A percentile compares a stretch with the other conserved stretches of the same genome.
Evolutionary conservation across 2,797 vertebrate genomes (phyloP).

Genomic region (Macroramphosus scolopax): DNA sequence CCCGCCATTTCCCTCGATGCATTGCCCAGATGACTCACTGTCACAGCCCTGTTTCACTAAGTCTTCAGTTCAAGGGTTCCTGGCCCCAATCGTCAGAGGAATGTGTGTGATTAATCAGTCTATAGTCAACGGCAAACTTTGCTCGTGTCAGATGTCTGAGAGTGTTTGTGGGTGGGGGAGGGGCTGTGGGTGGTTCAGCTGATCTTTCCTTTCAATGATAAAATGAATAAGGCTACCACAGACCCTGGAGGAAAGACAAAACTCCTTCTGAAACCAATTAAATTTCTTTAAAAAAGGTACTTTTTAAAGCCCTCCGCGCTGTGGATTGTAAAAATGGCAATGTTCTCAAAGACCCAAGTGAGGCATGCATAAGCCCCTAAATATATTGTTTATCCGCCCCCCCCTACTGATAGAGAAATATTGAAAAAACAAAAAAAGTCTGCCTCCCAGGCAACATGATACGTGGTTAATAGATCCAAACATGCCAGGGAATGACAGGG

Average conservation of each 20-base stretch:
- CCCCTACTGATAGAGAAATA: constrained; percentile 26
- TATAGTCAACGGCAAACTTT: constrained; percentile 38
- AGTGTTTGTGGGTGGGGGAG: constrained; percentile 12
- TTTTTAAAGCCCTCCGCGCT: constrained; percentile 15
- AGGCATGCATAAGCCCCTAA: not conserved
- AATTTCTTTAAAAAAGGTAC: constrained; percentile 22
- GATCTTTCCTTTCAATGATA: constrained; percentile 32
- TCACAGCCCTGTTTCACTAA: constrained; percentile 27
- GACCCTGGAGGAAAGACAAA: constrained; percentile 23
- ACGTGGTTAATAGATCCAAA: constrained; percentile 51
- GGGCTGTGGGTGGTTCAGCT: constrained; percentile 22
- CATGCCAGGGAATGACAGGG: constrained; percentile 60
- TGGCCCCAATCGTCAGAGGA: constrained; percentile 48
- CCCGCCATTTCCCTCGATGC: constrained; percentile 36
- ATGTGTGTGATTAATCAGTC: constrained; percentile 53
- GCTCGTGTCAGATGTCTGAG: constrained; percentile 28
- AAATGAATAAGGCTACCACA: constrained; percentile 24
- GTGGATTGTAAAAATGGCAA: constrained; percentile 19
- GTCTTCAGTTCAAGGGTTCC: constrained; percentile 30
- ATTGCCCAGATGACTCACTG: constrained; percentile 20
- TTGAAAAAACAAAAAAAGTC: constrained; percentile 16
- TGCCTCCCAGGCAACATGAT: constrained; percentile 38
- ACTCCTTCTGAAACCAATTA: constrained; percentile 41
- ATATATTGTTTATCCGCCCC: constrained; percentile 3
- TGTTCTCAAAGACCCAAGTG: too few relatives aligned